Evolutionary conservation across 2,113 vertebrate genomes (phyloP).

Genomic region (Heterochromis multidens): DNA sequence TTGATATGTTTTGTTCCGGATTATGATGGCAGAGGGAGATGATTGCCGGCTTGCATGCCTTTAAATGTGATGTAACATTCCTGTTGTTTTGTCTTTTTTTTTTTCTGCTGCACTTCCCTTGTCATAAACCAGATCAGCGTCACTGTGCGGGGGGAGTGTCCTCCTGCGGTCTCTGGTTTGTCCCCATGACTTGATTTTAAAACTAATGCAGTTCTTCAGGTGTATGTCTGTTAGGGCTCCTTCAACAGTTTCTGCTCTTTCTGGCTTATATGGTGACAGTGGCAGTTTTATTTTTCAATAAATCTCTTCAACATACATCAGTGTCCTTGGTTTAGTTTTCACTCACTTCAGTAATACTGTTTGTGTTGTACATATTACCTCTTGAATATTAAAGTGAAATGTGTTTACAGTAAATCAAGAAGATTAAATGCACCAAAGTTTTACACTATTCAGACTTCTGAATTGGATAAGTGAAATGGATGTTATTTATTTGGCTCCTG

Average conservation of each 20-base stretch:
- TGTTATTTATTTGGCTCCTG: not conserved
- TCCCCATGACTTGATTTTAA: constrained; percentile 48
- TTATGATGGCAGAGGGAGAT: not conserved
- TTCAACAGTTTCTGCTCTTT: constrained; percentile 34
- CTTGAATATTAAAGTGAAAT: not conserved
- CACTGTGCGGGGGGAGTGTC: not conserved
- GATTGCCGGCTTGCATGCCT: constrained; percentile 43
- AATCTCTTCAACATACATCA: constrained; percentile 47
- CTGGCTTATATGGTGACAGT: constrained; percentile 34
- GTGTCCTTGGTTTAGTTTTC: not conserved
- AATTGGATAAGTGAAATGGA: too few relatives aligned
- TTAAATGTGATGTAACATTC: constrained; percentile 41
- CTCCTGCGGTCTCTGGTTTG: not conserved
- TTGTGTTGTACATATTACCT: too few relatives aligned
- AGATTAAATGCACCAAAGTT: not conserved
- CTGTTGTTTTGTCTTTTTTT: constrained; percentile 2
- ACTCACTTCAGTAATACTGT: not conserved
- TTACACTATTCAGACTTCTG: not conserved
- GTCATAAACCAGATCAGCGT: not conserved
- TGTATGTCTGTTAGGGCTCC: constrained; percentile 49
- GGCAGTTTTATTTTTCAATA: constrained; percentile 73
- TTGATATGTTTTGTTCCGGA: not conserved
- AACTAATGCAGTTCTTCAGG: constrained; percentile 16
- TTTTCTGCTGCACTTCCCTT: constrained; percentile 25
- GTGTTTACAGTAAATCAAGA: rapidly evolving